Conservation (phyloP, 2,797 vertebrate species). For the Crypturellus tataupa region DNA sequence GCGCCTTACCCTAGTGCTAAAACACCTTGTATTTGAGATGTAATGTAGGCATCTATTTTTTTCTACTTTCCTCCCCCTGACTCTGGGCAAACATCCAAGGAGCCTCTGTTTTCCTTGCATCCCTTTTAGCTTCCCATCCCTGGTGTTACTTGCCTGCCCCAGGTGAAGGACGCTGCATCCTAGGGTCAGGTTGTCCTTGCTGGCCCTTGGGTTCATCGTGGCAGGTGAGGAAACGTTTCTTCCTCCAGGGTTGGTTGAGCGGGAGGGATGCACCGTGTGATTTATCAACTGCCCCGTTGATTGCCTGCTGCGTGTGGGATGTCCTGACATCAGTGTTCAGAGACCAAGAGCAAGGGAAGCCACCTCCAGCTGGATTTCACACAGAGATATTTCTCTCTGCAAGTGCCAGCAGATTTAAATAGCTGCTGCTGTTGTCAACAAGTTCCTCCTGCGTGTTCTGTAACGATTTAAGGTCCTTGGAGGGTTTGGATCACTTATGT, state of each 20-base stretch:
- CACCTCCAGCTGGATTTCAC: constrained; percentile 14
- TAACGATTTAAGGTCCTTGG: constrained; percentile 29
- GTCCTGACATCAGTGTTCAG: neutral
- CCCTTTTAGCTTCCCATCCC: neutral
- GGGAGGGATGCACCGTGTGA: neutral
- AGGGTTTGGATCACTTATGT: constrained; percentile 41
- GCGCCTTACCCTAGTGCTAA: neutral
- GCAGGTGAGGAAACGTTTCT: too few relatives aligned
- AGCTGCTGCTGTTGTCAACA: constrained; percentile 32
- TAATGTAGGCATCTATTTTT: neutral
- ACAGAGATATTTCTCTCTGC: neutral
- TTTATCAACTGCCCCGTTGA: neutral
- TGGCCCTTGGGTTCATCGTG: neutral
- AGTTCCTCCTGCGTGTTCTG: constrained; percentile 28
- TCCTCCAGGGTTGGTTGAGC: too few relatives aligned
- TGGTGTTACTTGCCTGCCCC: neutral
- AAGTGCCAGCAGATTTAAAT: constrained; percentile 43
- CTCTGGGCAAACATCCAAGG: neutral
- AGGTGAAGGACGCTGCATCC: neutral
- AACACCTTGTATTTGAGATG: neutral
- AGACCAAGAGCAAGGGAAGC: neutral
- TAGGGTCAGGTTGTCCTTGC: neutral
- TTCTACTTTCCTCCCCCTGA: neutral
- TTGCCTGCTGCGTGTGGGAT: neutral
- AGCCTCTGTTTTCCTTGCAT: neutral